Conservation (phyloP, 1,140 invertebrate genomes). For the Drosophila neocordata region DNA sequence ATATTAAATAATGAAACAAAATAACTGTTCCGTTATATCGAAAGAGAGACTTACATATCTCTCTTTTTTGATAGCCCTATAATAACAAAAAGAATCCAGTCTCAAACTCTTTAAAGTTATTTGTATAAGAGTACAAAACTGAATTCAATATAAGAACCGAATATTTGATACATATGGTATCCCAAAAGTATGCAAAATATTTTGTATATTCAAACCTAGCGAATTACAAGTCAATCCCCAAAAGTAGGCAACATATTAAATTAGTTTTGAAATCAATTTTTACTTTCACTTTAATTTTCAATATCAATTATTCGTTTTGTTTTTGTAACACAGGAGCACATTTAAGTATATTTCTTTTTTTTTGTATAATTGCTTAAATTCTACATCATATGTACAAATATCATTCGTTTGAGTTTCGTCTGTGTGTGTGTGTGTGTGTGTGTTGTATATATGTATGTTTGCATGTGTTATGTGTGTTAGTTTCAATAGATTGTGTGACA, state of each 20-base stretch:
- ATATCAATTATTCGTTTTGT: constrained; percentile 15
- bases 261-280: constrained; percentile 42
- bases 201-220: not conserved
- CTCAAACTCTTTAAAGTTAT: too few species aligned
- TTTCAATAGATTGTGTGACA: constrained; percentile 20
- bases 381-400: constrained; percentile 76
- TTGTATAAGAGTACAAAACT: too few species aligned
- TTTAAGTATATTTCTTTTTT: constrained; percentile 33
- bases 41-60: too few species aligned
- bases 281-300: constrained; percentile 38
- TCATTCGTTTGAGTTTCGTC: constrained; percentile 34
- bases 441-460: constrained; percentile 21
- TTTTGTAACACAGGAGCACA: constrained; percentile 65
- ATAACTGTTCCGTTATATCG: too few species aligned
- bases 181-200: constrained; percentile 11
- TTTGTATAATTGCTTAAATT: constrained; percentile 54
- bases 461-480: constrained; percentile 14
- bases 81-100: too few species aligned
- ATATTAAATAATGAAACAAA: too few species aligned
- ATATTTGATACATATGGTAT: too few species aligned
- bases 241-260: not conserved
- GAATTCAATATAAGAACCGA: too few species aligned
- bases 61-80: too few species aligned
- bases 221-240: not conserved
- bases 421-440: constrained; percentile 3